Evolutionary conservation across 2,797 vertebrate genomes (phyloP).

Genomic region (Luscinia megarhynchos): DNA sequence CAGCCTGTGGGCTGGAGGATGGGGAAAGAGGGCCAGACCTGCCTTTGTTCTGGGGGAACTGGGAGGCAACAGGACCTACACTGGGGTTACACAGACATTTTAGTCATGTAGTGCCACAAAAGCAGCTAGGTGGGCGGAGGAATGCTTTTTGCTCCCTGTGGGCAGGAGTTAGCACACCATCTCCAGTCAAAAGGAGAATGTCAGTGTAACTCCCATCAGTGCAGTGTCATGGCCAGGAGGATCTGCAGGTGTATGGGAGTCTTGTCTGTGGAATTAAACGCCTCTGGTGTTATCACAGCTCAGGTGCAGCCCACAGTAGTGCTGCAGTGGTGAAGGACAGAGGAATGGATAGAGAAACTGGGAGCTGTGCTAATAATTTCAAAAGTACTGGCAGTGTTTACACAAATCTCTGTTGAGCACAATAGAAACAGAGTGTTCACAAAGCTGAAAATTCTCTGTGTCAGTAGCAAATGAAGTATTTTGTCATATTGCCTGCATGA

Average conservation of each 20-base stretch:
- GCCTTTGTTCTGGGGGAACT: neutral
- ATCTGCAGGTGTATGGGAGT: neutral
- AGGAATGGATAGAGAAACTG: neutral
- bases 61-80: rapidly evolving
- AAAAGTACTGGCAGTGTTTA: neutral
- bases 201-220: rapidly evolving
- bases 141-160: neutral
- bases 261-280: neutral
- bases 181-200: neutral
- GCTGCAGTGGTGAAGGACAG: neutral
- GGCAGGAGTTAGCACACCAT: rapidly evolving
- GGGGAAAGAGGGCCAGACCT: neutral
- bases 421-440: neutral
- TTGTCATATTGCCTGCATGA: neutral
- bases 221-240: neutral
- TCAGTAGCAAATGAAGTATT: neutral
- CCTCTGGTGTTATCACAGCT: neutral
- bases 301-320: neutral
- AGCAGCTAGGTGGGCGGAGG: no score
- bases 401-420: neutral
- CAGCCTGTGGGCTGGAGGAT: neutral
- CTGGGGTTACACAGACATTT: neutral
- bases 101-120: neutral
- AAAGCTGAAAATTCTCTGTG: neutral
- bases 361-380: neutral